These are phyloP conservation scores for Philopotamus ludificatus DNA, from an alignment of 1,140 invertebrate genomes.

Conservation along the genomic window DNA sequence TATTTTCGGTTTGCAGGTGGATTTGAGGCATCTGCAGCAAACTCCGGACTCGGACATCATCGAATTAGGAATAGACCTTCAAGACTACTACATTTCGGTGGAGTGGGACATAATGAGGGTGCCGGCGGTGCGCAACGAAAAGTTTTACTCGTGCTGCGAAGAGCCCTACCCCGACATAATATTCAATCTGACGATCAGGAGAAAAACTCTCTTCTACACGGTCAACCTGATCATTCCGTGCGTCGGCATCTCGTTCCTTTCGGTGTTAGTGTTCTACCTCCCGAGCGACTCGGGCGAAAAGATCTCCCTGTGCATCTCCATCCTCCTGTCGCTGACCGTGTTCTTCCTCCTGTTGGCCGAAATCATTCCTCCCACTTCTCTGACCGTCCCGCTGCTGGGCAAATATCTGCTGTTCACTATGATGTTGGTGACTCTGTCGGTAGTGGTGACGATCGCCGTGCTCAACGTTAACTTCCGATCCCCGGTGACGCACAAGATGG, in stretches of 20 bases:
- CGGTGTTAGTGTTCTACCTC: constrained; percentile 97
- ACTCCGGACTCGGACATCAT: constrained; percentile 78
- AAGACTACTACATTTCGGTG: constrained; percentile 93
- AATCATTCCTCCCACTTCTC: constrained; percentile 98
- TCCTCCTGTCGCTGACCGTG: constrained; percentile 96
- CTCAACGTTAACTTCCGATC: constrained; percentile 98
- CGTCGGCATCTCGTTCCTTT: constrained; percentile 95
- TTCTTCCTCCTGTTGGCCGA: constrained; percentile 97
- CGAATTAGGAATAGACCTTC: constrained; percentile 86
- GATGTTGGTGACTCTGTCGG: constrained; percentile 97
- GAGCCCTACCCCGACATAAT: constrained; percentile 95
- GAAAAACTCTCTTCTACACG: constrained; percentile 97
- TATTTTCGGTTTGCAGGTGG: constrained; percentile 65
- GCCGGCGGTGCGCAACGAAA: constrained; percentile 82
- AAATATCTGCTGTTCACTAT: constrained; percentile 99
- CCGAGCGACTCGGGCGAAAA: constrained; percentile 98
- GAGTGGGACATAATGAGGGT: constrained; percentile 97
- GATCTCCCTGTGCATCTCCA: constrained; percentile 96
- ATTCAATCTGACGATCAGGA: constrained; percentile 94
- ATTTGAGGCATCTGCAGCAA: constrained; percentile 81
- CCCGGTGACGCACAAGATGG: constrained; percentile 94
- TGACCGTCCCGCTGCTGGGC: constrained; percentile 95
- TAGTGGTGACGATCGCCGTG: constrained; percentile 96
- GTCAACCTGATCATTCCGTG: constrained; percentile 96
- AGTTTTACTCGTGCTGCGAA: constrained; percentile 87